phyloP scores from a whole-genome alignment of 2,797 vertebrate species.

The Halcyon leucocephala region DNA sequence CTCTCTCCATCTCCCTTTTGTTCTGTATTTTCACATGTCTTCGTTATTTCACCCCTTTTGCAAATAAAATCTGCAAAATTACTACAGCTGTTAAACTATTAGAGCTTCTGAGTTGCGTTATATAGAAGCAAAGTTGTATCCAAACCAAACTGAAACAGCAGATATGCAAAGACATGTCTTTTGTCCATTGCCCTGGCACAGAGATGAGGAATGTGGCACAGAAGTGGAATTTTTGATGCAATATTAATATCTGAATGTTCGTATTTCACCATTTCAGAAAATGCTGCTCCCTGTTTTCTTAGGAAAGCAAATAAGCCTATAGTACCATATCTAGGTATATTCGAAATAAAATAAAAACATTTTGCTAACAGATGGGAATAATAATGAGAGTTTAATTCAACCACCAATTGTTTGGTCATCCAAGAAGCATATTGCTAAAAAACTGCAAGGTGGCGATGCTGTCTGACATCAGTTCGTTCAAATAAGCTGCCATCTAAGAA shows the following conservation, averaged over 20 bases:
- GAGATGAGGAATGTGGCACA: background rate
- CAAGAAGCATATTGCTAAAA: background rate
- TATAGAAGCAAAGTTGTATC: background rate
- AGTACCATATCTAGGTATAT: background rate
- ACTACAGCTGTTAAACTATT: background rate
- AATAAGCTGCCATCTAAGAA: background rate
- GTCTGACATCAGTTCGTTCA: background rate
- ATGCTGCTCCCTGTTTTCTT: background rate
- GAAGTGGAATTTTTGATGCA: background rate
- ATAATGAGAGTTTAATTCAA: background rate
- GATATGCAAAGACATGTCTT: accelerated
- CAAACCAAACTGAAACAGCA: background rate
- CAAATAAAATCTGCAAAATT: background rate
- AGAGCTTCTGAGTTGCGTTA: background rate
- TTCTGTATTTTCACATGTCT: background rate
- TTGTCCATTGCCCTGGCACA: background rate
- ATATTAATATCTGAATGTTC: background rate
- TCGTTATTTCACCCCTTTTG: background rate
- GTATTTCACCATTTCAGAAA: background rate
- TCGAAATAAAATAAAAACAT: background rate
- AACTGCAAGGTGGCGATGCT: background rate
- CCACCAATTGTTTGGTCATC: background rate
- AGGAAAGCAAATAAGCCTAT: background rate
- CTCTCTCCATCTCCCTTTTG: background rate
- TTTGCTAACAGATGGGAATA: background rate